Base-by-base conservation (phyloP, 2,113 vertebrate genomes). In the Thamnaconus septentrionalis region DNA sequence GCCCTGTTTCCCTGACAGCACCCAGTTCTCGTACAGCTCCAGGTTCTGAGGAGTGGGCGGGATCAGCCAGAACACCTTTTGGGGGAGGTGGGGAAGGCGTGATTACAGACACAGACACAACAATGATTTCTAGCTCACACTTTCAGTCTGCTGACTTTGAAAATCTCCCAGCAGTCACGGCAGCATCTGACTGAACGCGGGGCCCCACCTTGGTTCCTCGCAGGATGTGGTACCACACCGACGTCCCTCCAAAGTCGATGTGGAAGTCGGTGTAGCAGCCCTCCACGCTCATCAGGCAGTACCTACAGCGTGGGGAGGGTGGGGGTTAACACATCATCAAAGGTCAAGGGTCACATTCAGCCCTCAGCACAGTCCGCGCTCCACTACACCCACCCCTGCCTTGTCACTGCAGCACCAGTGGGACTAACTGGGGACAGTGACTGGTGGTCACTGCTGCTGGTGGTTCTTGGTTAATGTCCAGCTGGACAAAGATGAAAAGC, bases 251-350 rank as follows among this genome's bases (percentile, higher is more conserved):
- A 1, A 99, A 99, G 87, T 98, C 97, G 39, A 99, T 94, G 31
- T 99, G 97, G 82, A 99, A 99, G 86, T 99, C 97, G 47, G 97
- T 99, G 85, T 96, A 98, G 90, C 96, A 98, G 83, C 97, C 97
- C 85, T 96, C 93, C 6, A 99, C 97, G 54, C 97, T 99, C 97
- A 98, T 99, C 76, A 99, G 89, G 84, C 97, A 99, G 88, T 98
- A 99, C 51, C 97, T 99, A 12, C 41, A 75, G 18, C 4, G 31
- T 7, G 5, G 39, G 52, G 5, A 31, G 18, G 18, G 18, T 31
- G 18, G 18, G 18, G 18, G 18, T 31, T 31, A 31, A 31, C 18
- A 31, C 18, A 31, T 31, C 18, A 31, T 31, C 18, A 31, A 31
- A 2, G 18, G 18, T 31, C 18, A 31, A 31, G 18, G 18, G 18